Evolutionary conservation across 2,888 invertebrate species (phyloP).

Genomic region (Gibbula magus): DNA sequence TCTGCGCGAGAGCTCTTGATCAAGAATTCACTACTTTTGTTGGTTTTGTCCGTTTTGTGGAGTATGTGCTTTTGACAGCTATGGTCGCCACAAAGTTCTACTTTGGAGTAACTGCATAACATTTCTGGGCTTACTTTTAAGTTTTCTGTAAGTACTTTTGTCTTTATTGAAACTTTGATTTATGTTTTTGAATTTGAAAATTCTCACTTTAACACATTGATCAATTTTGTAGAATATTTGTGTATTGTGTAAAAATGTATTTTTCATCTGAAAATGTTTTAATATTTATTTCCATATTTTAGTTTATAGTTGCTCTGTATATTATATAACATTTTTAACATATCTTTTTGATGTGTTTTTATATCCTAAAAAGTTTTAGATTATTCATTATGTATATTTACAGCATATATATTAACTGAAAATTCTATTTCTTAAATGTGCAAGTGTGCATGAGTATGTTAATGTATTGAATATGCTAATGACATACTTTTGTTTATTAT

Average conservation of each 20-base stretch:
- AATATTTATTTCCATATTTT: neutral
- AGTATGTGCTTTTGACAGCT: neutral
- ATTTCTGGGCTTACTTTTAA: neutral
- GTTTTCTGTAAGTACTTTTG: constrained; percentile 2
- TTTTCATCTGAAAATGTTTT: neutral
- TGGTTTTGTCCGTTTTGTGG: constrained; percentile 3
- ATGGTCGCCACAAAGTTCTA: neutral
- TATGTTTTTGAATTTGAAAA: neutral
- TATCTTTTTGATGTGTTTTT: no score
- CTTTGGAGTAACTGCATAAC: neutral
- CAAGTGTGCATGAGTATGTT: no score
- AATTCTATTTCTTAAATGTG: no score
- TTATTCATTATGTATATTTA: no score
- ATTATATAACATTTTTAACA: no score
- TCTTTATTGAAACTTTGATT: neutral
- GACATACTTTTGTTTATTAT: no score
- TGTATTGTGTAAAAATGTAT: neutral
- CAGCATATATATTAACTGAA: no score
- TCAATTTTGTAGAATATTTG: neutral
- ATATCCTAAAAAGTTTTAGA: no score
- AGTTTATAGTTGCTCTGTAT: neutral
- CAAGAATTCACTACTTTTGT: neutral
- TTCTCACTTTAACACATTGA: neutral
- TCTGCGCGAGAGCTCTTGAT: neutral
- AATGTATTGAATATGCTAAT: no score